Evolutionary conservation across 1,140 invertebrate genomes (phyloP), one percentile per base, ranked within the genome.

Genomic region (Achroia grisella): DNA sequence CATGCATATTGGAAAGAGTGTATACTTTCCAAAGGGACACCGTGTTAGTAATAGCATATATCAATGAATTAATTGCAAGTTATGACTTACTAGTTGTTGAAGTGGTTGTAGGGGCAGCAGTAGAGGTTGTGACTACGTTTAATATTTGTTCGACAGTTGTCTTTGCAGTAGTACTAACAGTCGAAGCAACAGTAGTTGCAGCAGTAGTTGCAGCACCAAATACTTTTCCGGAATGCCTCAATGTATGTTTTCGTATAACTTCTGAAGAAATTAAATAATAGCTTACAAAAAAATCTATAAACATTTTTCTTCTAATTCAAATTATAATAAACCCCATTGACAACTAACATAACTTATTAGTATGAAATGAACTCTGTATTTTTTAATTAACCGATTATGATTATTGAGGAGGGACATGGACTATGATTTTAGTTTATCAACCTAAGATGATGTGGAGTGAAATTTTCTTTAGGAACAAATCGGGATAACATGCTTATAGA

Each of bases 81-180:
- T 11, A 41, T 52, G 63, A 73, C 78, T 70, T 54, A 85, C 78
- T 82, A 32, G 88, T 77, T 8, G 84, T 78, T 17, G 80, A 71
- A 54, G 70, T 82, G 63, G 74, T 83, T 51, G 71, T 87, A 71
- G 57, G 81, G 55, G 72, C 72, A 48, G 81, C 72, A 10, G 52
- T 48, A 42, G 55, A 69, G 10, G 84, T 72, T 0, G 88, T 88
- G 68, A 85, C 48, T 61, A 82, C 44, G 68, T 85, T 56, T 61
- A 86, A 10, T 23, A 80, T 44, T 57, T 85, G 87, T 54, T 87
- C 89, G 13, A 88, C 84, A 53, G 86, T 86, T 15, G 58, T 57
- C 68, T 80, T 83, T 42, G 65, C 71, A 52, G 69, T 55, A 40
- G 66, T 88, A 39, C 86, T 87, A 11, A 87, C 79, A 54, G 86